Conservation (phyloP, 2,888 invertebrate species). For the Cylloceria caligata region DNA sequence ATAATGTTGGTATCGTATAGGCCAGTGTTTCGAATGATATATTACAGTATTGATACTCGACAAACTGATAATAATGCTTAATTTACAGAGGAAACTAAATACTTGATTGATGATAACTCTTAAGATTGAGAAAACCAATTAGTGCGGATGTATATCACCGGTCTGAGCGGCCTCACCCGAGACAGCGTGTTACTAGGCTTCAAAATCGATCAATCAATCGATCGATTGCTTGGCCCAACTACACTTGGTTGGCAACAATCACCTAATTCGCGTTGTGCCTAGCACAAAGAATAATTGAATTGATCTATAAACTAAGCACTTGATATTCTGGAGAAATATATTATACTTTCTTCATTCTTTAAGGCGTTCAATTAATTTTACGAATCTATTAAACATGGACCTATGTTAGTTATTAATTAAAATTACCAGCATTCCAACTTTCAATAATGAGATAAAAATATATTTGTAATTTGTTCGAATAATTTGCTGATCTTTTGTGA, state of each 20-base stretch:
- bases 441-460: no score
- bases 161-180: no score
- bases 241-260: background rate
- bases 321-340: background rate
- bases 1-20: constrained; percentile 1
- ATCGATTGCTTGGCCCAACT: background rate
- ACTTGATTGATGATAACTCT: background rate
- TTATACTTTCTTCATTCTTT: background rate
- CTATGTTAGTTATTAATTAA: no score
- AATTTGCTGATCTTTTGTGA: no score
- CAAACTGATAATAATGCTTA: background rate
- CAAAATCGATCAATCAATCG: no score
- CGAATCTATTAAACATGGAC: no score
- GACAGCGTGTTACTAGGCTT: no score
- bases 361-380: no score
- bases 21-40: no score
- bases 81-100: background rate
- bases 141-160: no score
- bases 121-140: background rate
- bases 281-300: background rate
- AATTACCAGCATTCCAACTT: no score
- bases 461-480: no score
- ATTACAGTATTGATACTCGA: background rate
- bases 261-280: background rate
- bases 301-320: background rate